Percentiles rank a stretch among this genome's conserved stretches.
Conservation (phyloP, 2,113 vertebrate species). For the Gulo gulo region DNA sequence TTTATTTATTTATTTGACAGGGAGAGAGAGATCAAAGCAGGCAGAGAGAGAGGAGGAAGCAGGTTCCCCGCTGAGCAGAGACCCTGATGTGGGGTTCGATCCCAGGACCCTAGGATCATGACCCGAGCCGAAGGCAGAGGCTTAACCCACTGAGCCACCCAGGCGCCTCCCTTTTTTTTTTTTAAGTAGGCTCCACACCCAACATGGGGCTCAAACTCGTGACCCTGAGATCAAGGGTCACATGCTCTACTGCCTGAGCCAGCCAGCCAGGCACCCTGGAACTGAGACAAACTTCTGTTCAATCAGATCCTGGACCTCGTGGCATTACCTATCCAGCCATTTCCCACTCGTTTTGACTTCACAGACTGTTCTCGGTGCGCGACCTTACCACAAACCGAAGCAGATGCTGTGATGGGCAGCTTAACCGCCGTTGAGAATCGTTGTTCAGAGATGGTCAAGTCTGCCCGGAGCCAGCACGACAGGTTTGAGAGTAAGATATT, state of each 20-base stretch:
- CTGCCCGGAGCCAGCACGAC: not conserved
- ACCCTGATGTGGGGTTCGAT: accelerated
- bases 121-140: no score
- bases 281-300: not conserved
- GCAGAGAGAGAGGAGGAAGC: no score
- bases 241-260: not conserved
- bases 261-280: not conserved
- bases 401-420: not conserved
- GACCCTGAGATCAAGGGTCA: not conserved
- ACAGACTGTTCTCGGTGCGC: not conserved
- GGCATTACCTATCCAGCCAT: not conserved
- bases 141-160: no score
- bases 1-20: no score
- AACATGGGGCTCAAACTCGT: not conserved
- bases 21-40: no score
- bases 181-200: not conserved
- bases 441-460: not conserved
- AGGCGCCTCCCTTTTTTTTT: not conserved
- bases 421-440: not conserved
- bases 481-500: not conserved
- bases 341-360: not conserved
- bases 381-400: not conserved
- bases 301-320: not conserved
- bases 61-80: no score
- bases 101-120: no score